phyloP scores from a whole-genome alignment of 2,888 invertebrate genomes.

The Caradrina kadenii region DNA sequence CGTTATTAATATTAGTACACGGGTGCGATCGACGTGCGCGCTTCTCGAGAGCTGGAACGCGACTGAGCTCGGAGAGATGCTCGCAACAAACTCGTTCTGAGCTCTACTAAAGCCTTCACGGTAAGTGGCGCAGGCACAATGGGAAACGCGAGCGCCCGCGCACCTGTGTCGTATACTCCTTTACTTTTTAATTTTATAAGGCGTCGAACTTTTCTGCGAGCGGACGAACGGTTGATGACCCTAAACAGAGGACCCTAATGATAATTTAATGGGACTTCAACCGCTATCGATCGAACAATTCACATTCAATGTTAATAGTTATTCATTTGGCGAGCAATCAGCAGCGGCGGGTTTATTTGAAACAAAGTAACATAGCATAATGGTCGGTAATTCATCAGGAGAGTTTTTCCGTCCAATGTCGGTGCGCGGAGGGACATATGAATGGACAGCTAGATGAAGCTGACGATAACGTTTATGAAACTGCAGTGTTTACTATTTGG shows the following conservation, averaged over 20 bases:
- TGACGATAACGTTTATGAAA: conserved; percentile 63
- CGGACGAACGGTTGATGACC: conserved; percentile 82
- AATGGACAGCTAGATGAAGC: conserved; percentile 72
- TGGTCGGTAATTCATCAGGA: conserved; percentile 71
- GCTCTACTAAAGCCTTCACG: conserved; percentile 67
- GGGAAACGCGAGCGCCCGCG: conserved; percentile 83
- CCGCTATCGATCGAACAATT: conserved; percentile 63
- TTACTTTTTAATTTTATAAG: conserved; percentile 79
- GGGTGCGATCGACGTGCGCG: conserved; percentile 50
- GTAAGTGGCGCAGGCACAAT: conserved; percentile 79
- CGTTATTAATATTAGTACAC: conserved; percentile 53
- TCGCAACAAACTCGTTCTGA: conserved; percentile 73
- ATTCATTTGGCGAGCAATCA: conserved; percentile 61
- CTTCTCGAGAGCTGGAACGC: conserved; percentile 67
- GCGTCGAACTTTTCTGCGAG: conserved; percentile 83
- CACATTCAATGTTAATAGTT: conserved; percentile 69
- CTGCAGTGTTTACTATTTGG: conserved; percentile 67
- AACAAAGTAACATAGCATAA: conserved; percentile 61
- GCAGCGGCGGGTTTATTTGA: conserved; percentile 57
- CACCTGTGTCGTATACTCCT: conserved; percentile 82
- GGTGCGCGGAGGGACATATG: conserved; percentile 71
- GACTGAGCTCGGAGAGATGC: conserved; percentile 69
- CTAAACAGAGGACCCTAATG: conserved; percentile 64
- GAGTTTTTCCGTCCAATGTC: conserved; percentile 63
- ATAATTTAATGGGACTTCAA: conserved; percentile 68